Percentiles rank a stretch among this genome's conserved stretches.
phyloP scores from a whole-genome alignment of 1,140 invertebrate species.

The Latrodectus geometricus region DNA sequence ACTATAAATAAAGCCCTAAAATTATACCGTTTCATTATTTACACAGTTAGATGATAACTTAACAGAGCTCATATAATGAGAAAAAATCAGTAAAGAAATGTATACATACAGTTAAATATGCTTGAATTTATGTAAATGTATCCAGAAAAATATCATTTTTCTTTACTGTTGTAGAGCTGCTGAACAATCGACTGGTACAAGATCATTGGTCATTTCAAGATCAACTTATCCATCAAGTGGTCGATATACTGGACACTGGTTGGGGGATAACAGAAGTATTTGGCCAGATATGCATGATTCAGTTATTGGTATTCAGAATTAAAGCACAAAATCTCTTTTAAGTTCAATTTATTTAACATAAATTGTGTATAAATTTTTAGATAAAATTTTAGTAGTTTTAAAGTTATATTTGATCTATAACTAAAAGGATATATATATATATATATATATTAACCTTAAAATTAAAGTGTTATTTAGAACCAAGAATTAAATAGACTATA shows the following conservation, averaged over 20 bases:
- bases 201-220: conserved; percentile 69
- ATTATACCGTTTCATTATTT: too few relatives aligned
- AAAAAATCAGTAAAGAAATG: not conserved
- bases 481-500: too few relatives aligned
- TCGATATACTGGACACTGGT: conserved; percentile 73
- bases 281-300: conserved; percentile 71
- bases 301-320: conserved; percentile 65
- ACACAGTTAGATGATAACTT: not conserved
- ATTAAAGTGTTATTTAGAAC: too few relatives aligned
- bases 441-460: too few relatives aligned
- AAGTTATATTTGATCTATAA: too few relatives aligned
- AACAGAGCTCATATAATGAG: not conserved
- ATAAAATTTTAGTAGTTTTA: too few relatives aligned
- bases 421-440: too few relatives aligned
- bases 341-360: too few relatives aligned
- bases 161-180: conserved; percentile 72
- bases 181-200: conserved; percentile 70
- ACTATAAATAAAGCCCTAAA: too few relatives aligned
- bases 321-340: too few relatives aligned
- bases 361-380: too few relatives aligned
- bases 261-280: conserved; percentile 71
- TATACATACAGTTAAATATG: not conserved
- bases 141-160: not conserved
- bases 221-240: conserved; percentile 73
- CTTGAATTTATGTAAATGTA: not conserved